Conservation (phyloP, 2,797 vertebrate genomes). For the Enteromius afrohamiltoni region DNA sequence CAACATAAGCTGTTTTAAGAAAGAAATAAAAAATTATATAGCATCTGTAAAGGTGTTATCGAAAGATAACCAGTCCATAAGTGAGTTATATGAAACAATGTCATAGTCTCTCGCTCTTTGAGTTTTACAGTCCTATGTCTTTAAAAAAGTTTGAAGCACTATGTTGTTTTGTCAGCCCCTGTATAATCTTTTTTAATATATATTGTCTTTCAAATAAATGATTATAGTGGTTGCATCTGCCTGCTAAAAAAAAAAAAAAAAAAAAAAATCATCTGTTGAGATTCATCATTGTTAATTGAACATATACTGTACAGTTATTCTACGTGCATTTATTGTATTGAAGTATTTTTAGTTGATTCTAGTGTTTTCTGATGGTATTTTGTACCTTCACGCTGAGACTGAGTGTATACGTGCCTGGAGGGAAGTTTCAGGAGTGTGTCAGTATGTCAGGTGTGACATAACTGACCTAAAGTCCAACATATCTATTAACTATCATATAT, state of each 20-base stretch:
- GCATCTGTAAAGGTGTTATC: too few relatives aligned
- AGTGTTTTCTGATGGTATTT: neutral
- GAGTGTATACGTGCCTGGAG: neutral
- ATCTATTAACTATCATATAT: neutral
- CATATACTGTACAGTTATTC: neutral
- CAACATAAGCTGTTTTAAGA: too few relatives aligned
- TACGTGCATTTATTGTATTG: neutral
- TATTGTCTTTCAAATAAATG: too few relatives aligned
- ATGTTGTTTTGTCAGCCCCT: too few relatives aligned
- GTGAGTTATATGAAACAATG: too few relatives aligned
- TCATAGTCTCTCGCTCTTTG: too few relatives aligned
- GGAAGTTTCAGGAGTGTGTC: neutral
- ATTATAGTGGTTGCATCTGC: too few relatives aligned
- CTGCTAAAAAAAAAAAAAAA: too few relatives aligned
- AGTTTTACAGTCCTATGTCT: too few relatives aligned
- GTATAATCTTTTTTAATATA: too few relatives aligned
- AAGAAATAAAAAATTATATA: too few relatives aligned
- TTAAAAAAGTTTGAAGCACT: neutral
- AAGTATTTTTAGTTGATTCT: neutral
- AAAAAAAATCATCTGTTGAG: neutral
- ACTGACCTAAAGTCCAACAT: neutral
- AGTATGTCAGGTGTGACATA: slow-evolving; percentile 15
- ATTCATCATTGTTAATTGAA: neutral
- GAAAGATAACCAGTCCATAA: too few relatives aligned
- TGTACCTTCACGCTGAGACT: neutral